Percentiles rank a stretch among this genome's conserved stretches.
These are phyloP conservation scores for Paracentrotus lividus DNA, from an alignment of 53 echinoderm and acorn worm genomes.

Conservation along the genomic window DNA sequence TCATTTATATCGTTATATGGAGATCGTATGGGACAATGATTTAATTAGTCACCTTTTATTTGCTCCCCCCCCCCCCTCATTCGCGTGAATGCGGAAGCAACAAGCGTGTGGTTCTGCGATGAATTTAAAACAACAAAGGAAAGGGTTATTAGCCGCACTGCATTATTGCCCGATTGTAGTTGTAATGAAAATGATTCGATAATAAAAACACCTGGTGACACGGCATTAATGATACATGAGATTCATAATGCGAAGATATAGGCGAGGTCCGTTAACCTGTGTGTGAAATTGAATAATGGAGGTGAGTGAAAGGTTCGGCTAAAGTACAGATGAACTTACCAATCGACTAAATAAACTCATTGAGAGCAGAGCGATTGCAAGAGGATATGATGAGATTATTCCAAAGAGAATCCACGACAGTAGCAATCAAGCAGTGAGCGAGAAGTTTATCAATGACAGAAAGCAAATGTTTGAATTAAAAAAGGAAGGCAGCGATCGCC, in stretches of 20 bases:
- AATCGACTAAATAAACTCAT: constrained; percentile 21
- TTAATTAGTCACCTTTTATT: not conserved
- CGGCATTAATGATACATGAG: not conserved
- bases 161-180: not conserved
- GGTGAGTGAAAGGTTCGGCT: not conserved
- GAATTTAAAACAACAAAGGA: not conserved
- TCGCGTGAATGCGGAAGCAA: not conserved
- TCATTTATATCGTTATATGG: too few relatives aligned
- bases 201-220: not conserved
- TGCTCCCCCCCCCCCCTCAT: not conserved
- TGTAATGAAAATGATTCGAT: not conserved
- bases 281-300: not conserved
- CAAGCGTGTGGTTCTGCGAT: not conserved
- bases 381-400: not conserved
- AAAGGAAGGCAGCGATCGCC: constrained; percentile 8
- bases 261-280: not conserved
- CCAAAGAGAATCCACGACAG: not conserved
- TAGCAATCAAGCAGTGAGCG: not conserved
- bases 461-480: constrained; percentile 39
- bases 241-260: not conserved
- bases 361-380: not conserved
- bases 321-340: constrained; percentile 41
- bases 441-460: not conserved
- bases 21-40: too few relatives aligned
- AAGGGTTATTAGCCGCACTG: not conserved